A percentile compares a stretch with the other conserved stretches of the same genome.
phyloP scores from a whole-genome alignment of 2,797 vertebrate genomes.

The Alfaro cultratus region DNA sequence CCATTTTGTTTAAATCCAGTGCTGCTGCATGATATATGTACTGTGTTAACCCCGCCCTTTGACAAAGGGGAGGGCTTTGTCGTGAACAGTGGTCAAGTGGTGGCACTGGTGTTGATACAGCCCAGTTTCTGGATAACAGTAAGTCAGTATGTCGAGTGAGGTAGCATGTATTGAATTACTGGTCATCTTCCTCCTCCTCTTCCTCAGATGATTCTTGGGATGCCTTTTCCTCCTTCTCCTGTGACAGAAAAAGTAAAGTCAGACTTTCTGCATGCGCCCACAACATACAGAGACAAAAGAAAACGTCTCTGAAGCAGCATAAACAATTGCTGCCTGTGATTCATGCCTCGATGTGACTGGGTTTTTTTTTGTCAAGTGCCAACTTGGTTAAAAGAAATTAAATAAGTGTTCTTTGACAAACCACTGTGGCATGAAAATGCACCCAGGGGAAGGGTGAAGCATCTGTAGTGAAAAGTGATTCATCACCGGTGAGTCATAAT shows the following conservation, averaged over 20 bases:
- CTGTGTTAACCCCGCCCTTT: constrained; percentile 65
- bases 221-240: constrained; percentile 92
- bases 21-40: constrained; percentile 81
- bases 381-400: constrained; percentile 19
- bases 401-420: constrained; percentile 47
- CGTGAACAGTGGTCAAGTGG: constrained; percentile 75
- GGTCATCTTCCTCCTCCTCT: constrained; percentile 83
- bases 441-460: constrained; percentile 59
- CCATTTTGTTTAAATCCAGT: constrained; percentile 82
- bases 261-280: constrained; percentile 16
- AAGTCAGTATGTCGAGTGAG: constrained; percentile 87
- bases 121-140: constrained; percentile 82
- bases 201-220: constrained; percentile 93
- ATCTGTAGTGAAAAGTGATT: constrained; percentile 73
- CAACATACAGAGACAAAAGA: constrained; percentile 4
- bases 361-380: constrained; percentile 1
- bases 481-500: constrained; percentile 75
- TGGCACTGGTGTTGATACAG: constrained; percentile 79
- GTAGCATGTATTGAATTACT: constrained; percentile 89
- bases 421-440: constrained; percentile 41
- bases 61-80: constrained; percentile 61
- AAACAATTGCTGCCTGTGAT: constrained; percentile 37
- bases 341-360: constrained; percentile 40
- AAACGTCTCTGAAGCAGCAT: background rate
- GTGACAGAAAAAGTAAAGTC: constrained; percentile 16